Conservation (phyloP, 2,888 invertebrate genomes). For the Teleogryllus oceanicus region DNA sequence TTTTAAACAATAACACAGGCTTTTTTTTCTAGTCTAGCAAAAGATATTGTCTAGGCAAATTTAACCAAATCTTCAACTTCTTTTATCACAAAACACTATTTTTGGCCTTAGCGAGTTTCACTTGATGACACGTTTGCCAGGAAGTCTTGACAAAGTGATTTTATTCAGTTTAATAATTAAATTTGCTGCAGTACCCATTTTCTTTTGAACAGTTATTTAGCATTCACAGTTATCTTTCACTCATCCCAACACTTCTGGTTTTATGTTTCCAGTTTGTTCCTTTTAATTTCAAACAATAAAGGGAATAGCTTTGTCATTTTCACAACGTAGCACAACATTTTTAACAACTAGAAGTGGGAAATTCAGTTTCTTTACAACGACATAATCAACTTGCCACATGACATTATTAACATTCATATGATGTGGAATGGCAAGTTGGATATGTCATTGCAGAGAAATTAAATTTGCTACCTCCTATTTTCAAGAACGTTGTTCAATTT, state of each 20-base stretch:
- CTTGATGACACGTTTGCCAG: slow-evolving; percentile 44
- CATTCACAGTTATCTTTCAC: slow-evolving; percentile 69
- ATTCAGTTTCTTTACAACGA: background rate
- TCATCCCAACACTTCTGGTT: slow-evolving; percentile 71
- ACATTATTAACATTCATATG: background rate
- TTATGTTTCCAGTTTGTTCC: slow-evolving; percentile 67
- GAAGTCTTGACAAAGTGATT: slow-evolving; percentile 60
- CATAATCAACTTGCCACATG: background rate
- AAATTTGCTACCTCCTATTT: background rate
- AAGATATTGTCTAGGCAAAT: no score
- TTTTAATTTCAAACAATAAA: slow-evolving; percentile 88
- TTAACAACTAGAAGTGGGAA: background rate
- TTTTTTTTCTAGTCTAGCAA: no score
- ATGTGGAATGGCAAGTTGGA: background rate
- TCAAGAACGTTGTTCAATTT: slow-evolving; percentile 45
- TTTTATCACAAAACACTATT: no score
- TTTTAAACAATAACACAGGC: no score
- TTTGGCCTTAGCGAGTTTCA: no score
- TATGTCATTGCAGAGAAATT: background rate
- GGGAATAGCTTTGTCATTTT: slow-evolving; percentile 82
- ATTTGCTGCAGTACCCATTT: slow-evolving; percentile 64
- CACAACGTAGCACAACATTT: slow-evolving; percentile 52
- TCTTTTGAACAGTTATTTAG: slow-evolving; percentile 63
- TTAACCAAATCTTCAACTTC: no score
- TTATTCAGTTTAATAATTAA: slow-evolving; percentile 64